These are phyloP conservation scores for Gymnothorax javanicus DNA, from an alignment of 2,797 vertebrate genomes.

Conservation along the genomic window DNA sequence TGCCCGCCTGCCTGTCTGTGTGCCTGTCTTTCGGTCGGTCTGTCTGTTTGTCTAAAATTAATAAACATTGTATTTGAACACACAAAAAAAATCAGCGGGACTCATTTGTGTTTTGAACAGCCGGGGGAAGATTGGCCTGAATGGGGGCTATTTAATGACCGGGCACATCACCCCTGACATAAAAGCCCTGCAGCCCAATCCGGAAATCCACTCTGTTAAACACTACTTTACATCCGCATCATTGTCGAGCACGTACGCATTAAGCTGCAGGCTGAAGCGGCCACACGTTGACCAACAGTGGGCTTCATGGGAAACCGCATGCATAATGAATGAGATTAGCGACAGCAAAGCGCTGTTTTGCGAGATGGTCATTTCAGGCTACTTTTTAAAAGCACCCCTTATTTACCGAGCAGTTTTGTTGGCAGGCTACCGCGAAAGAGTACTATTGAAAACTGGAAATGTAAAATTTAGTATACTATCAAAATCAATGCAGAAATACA, in stretches of 20 bases:
- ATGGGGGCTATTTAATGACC: not conserved
- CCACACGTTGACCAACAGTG: slow-evolving; percentile 1
- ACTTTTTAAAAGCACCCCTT: not conserved
- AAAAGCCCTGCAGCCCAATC: not conserved
- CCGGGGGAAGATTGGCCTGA: not conserved
- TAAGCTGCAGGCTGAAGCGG: slow-evolving; percentile 47
- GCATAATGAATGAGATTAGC: not conserved
- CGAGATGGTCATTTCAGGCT: not conserved
- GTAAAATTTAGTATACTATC: no score
- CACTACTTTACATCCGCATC: slow-evolving; percentile 64
- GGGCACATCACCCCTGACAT: not conserved
- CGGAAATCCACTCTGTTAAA: slow-evolving; percentile 20
- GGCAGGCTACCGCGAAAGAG: not conserved
- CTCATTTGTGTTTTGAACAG: not conserved
- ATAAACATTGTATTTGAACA: not conserved
- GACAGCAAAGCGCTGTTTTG: not conserved
- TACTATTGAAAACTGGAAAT: not conserved
- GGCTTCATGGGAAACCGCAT: not conserved
- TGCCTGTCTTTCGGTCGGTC: not conserved
- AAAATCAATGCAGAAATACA: not conserved
- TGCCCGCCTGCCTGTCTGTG: not conserved
- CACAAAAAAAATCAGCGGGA: no score
- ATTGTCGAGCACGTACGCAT: slow-evolving; percentile 57
- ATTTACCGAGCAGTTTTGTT: not conserved
- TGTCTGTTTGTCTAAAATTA: not conserved